Evolutionary conservation across 2,113 vertebrate species (phyloP).

Genomic region (Cottus gobio): DNA sequence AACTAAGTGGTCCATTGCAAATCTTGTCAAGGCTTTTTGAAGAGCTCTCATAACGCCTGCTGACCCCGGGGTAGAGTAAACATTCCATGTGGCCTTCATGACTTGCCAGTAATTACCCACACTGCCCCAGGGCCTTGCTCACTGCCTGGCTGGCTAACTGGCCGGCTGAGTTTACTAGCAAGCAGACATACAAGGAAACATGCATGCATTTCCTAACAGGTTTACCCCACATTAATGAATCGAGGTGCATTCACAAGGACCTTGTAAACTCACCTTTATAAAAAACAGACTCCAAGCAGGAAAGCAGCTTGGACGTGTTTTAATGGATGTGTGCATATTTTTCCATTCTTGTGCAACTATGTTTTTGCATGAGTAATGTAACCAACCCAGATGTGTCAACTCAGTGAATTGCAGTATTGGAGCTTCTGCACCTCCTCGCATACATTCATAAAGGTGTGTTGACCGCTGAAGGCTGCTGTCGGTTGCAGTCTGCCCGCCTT

Average conservation of each 20-base stretch:
- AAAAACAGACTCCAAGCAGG: conserved; percentile 39
- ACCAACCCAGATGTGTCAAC: background rate
- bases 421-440: background rate
- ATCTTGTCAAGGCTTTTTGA: conserved; percentile 71
- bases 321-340: conserved; percentile 44
- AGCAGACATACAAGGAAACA: conserved; percentile 68
- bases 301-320: conserved; percentile 36
- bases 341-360: conserved; percentile 23
- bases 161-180: conserved; percentile 68
- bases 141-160: conserved; percentile 49
- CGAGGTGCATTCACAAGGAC: conserved; percentile 38
- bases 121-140: conserved; percentile 72
- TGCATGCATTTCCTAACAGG: conserved; percentile 60
- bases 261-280: conserved; percentile 57
- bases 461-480: conserved; percentile 16
- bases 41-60: conserved; percentile 60
- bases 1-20: conserved; percentile 72
- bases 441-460: conserved; percentile 20
- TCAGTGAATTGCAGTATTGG: background rate
- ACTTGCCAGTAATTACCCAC: conserved; percentile 82
- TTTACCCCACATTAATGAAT: conserved; percentile 52
- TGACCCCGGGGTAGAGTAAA: conserved; percentile 82
- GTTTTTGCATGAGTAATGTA: conserved; percentile 10
- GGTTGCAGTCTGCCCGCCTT: conserved; percentile 32
- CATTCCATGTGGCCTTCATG: conserved; percentile 84